Evolutionary conservation across 2,888 invertebrate genomes (phyloP).

Genomic region (Marronus borbonicus): DNA sequence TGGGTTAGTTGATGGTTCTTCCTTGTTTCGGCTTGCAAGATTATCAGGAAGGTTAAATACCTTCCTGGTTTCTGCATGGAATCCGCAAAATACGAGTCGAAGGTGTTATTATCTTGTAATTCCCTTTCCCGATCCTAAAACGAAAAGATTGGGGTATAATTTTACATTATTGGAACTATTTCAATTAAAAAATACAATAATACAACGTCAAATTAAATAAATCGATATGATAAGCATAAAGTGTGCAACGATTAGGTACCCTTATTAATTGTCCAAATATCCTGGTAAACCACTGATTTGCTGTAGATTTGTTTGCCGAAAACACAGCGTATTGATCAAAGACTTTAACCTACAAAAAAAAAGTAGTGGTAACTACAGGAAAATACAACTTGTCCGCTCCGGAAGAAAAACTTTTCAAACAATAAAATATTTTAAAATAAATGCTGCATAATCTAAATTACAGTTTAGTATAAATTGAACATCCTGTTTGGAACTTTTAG

Average conservation of each 20-base stretch:
- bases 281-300: not conserved
- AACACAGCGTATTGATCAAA: constrained; percentile 20
- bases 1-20: not conserved
- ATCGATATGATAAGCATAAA: not conserved
- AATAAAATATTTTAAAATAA: no score
- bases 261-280: not conserved
- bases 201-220: not conserved
- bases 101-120: constrained; percentile 61
- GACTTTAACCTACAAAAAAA: constrained; percentile 5
- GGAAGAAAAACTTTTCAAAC: no score
- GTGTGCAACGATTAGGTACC: not conserved
- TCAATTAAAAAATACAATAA: not conserved
- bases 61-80: constrained; percentile 65
- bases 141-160: constrained; percentile 21
- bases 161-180: no score
- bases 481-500: no score
- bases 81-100: constrained; percentile 63
- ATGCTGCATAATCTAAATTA: no score
- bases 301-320: not conserved
- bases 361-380: not conserved
- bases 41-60: constrained; percentile 64
- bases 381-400: not conserved
- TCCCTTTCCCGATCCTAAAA: constrained; percentile 69
- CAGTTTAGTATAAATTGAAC: no score
- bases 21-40: constrained; percentile 39